Base-by-base conservation (phyloP, 1,140 invertebrate genomes). In the Ceratina australensis region DNA sequence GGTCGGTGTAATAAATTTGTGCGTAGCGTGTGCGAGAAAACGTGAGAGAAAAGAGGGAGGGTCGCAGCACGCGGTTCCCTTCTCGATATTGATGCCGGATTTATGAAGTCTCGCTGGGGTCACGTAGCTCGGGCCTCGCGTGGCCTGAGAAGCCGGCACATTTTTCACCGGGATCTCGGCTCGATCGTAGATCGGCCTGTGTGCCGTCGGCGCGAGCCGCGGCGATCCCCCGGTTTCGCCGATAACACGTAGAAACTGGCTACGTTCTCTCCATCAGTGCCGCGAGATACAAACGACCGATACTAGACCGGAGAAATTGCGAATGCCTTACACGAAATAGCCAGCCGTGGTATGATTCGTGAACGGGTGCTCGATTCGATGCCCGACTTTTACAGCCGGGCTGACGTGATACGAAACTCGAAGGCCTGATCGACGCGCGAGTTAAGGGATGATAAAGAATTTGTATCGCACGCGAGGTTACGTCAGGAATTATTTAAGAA, bases 51-150 rank as follows among this genome's bases (percentile, higher is more conserved):
- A 56, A 59, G 52, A 63, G 52, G n/a, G n/a, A n/a, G n/a, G n/a
- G n/a, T n/a, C n/a, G n/a, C n/a, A n/a, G 52, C 72, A 59, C 84
- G 78, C 78, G 75, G 75, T 81, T 79, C n/a, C 33, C 66, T 20
- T 68, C 65, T 68, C 78, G 78, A 86, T 85, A 86, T 86, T 86
- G 82, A 86, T 81, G 82, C 60, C 68, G 78, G 82, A 87, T 87
- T 87, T 87, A 87, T 87, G 80, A 87, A 87, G 82, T 78, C 80
- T 78, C 54, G 74, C 49, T 52, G 33, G 60, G 84, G 74, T 86
- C 84, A 87, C 84, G 86, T 87, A 86, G 78, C 69, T 73, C 60
- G n/a, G 42, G 68, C 65, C 22, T 79, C 83, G 50, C 74, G 71
- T 63, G 72, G 72, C 50, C 24, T 42, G 56, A 49, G 52, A 52